A percentile compares a stretch with the other conserved stretches of the same genome.
Evolutionary conservation across 35 echinoderm and acorn worm genomes (phyloP).

Genomic region (Stichopus chloronotus): DNA sequence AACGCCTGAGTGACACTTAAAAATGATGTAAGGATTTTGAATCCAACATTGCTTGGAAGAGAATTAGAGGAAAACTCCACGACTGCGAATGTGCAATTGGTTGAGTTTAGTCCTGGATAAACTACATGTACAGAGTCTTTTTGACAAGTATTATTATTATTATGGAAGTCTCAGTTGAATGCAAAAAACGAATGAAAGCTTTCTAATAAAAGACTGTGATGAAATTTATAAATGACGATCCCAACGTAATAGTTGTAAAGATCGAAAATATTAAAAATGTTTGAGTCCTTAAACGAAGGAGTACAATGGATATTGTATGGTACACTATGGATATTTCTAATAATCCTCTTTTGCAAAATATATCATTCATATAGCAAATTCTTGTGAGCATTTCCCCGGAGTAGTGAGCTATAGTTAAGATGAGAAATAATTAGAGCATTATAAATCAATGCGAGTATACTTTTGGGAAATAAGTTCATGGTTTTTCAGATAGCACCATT

Average conservation of each 20-base stretch:
- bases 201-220: not conserved
- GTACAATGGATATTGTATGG: not conserved
- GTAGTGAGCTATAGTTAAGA: not conserved
- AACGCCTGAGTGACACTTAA: not conserved
- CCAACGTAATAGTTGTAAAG: not conserved
- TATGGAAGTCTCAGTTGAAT: not conserved
- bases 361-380: not conserved
- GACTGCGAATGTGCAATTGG: not conserved
- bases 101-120: not conserved
- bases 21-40: not conserved
- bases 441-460: not conserved
- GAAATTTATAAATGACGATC: not conserved
- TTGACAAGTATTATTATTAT: not conserved
- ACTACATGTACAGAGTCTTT: not conserved
- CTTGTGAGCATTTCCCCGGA: not conserved
- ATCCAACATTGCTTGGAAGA: not conserved
- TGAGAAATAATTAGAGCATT: slow-evolving; percentile 2
- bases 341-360: not conserved
- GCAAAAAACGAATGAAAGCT: not conserved
- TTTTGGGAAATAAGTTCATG: not conserved
- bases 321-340: slow-evolving; percentile 15
- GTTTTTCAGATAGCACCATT: not conserved
- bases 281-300: not conserved
- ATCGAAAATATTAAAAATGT: not conserved
- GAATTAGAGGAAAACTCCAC: not conserved